These are phyloP conservation scores for Zaprionus davidi DNA, from an alignment of 1,140 invertebrate genomes.

Conservation along the genomic window DNA sequence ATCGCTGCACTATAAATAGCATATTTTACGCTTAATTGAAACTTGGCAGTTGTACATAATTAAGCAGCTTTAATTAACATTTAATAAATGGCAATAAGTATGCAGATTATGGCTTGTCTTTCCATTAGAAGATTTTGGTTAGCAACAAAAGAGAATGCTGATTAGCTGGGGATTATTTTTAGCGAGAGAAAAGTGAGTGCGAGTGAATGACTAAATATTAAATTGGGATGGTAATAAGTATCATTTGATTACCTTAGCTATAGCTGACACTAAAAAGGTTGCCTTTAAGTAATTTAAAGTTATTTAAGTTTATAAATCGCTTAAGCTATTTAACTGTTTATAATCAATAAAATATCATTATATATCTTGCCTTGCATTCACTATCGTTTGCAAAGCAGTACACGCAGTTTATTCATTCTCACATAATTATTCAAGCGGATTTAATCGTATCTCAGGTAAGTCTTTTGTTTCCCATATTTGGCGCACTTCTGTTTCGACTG, in stretches of 20 bases:
- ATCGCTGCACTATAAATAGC: conserved; percentile 22
- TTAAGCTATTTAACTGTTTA: no score
- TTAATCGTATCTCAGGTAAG: conserved; percentile 20
- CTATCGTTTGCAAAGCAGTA: no score
- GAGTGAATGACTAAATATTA: neutral
- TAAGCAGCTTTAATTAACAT: conserved; percentile 21
- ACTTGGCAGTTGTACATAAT: conserved; percentile 14
- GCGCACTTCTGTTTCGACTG: neutral
- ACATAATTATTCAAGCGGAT: neutral
- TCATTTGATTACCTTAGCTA: neutral
- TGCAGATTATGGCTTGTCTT: conserved; percentile 13
- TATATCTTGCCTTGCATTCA: no score
- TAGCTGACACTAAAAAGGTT: neutral
- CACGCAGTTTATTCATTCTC: no score
- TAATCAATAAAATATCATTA: no score
- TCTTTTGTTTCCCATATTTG: neutral
- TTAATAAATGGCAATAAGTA: conserved; percentile 21
- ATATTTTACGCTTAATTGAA: conserved; percentile 39
- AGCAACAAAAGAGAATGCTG: neutral
- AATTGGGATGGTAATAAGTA: neutral
- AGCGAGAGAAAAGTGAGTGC: neutral
- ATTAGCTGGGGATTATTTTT: conserved; percentile 7
- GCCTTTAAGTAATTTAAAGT: neutral
- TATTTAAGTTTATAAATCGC: no score
- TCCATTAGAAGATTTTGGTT: conserved; percentile 2